Conservation (phyloP, 2,797 vertebrate genomes). For the Gambelia wislizenii region DNA sequence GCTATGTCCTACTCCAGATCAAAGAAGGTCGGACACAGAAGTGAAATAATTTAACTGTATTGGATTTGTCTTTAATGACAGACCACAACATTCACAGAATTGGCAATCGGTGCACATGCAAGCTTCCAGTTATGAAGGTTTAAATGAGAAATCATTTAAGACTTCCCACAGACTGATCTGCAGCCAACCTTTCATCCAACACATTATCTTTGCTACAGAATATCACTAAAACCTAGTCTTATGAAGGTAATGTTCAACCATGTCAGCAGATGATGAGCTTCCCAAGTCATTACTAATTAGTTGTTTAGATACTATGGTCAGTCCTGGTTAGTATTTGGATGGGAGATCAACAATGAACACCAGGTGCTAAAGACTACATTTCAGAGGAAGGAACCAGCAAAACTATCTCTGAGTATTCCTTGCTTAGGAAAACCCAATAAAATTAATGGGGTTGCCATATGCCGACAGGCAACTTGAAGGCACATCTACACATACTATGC, state of each 20-base stretch:
- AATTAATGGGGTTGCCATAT: too few relatives aligned
- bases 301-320: background rate
- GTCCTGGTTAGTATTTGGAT: too few relatives aligned
- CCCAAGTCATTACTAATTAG: background rate
- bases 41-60: background rate
- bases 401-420: too few relatives aligned
- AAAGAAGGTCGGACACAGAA: background rate
- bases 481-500: background rate
- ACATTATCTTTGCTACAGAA: background rate
- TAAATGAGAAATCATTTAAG: background rate
- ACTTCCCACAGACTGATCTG: background rate
- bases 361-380: too few relatives aligned
- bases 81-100: background rate
- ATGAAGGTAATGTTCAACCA: background rate
- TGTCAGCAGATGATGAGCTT: background rate
- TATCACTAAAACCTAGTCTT: background rate
- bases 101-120: background rate
- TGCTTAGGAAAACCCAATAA: too few relatives aligned
- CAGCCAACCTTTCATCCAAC: background rate
- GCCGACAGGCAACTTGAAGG: too few relatives aligned
- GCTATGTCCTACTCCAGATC: background rate
- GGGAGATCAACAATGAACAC: too few relatives aligned
- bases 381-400: too few relatives aligned
- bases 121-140: background rate
- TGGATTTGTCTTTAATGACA: background rate